These are phyloP conservation scores for Tursiops truncatus DNA, from an alignment of 2,113 vertebrate species.

Conservation along the genomic window DNA sequence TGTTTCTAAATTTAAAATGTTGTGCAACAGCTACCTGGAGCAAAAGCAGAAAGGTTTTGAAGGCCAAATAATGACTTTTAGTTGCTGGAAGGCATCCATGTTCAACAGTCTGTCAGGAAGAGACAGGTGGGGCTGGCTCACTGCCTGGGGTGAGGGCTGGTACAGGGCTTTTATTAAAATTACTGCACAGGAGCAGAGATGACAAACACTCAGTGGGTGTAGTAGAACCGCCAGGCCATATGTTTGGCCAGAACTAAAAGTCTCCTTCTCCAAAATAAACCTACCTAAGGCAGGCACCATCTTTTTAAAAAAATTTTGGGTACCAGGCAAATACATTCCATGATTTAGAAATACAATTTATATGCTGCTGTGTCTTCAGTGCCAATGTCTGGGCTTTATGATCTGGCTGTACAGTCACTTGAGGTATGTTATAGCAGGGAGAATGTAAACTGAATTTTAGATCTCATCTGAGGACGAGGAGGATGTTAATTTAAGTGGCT, in stretches of 20 bases:
- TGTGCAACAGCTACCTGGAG: not conserved
- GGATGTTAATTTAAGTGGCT: not conserved
- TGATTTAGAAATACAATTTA: not conserved
- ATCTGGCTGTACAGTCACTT: not conserved
- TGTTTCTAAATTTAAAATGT: slow-evolving; percentile 54
- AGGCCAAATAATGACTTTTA: slow-evolving; percentile 31
- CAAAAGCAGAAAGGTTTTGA: not conserved
- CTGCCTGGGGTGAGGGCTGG: slow-evolving; percentile 13
- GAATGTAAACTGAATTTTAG: not conserved
- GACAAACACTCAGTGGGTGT: slow-evolving; percentile 9
- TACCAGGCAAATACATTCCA: not conserved
- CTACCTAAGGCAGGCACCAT: not conserved
- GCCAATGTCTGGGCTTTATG: not conserved
- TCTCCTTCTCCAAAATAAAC: slow-evolving; percentile 50
- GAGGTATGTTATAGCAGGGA: not conserved
- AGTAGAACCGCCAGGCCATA: not conserved
- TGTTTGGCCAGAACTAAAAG: slow-evolving; percentile 16
- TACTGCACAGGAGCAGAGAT: not conserved
- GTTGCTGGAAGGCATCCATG: slow-evolving; percentile 49
- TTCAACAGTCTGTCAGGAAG: slow-evolving; percentile 49
- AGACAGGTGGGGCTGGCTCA: slow-evolving; percentile 56
- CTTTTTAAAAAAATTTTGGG: not conserved
- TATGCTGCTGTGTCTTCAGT: not conserved
- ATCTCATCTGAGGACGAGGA: not conserved
- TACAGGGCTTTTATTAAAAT: slow-evolving; percentile 48